Conservation (phyloP, 2,113 vertebrate species). For the Leptocoma aspasia region DNA sequence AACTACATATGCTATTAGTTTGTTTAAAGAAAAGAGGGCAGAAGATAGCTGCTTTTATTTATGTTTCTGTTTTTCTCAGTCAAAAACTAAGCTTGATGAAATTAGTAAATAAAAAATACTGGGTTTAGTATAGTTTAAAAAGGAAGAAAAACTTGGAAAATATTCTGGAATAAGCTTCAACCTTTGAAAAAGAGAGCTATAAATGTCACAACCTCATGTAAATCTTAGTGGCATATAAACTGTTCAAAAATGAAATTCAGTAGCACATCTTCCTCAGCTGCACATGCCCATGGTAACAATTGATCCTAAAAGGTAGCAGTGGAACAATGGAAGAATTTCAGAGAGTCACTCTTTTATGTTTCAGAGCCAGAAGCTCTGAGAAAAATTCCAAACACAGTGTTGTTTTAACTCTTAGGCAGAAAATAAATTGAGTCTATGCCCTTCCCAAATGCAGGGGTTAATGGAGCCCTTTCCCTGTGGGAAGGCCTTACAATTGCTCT, state of each 20-base stretch:
- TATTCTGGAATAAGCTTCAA: neutral
- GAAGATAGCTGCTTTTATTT: neutral
- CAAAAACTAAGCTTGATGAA: neutral
- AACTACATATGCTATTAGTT: neutral
- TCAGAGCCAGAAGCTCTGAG: neutral
- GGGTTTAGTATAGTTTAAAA: neutral
- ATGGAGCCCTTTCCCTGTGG: neutral
- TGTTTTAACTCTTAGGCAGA: neutral
- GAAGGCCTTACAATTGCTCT: neutral
- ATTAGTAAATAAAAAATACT: neutral
- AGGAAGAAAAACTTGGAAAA: neutral
- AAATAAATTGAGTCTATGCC: neutral
- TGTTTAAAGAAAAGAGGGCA: neutral
- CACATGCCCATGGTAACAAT: neutral
- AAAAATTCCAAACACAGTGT: neutral
- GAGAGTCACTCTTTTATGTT: neutral
- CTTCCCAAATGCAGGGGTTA: neutral
- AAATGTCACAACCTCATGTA: neutral
- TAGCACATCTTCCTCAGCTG: neutral
- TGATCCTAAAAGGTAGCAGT: neutral
- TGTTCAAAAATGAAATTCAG: neutral
- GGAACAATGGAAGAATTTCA: neutral
- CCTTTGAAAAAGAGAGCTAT: neutral
- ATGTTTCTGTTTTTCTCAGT: neutral
- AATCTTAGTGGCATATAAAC: neutral